These are phyloP conservation scores for Conus canariensis DNA, from an alignment of 2,888 invertebrate species.

Conservation along the genomic window DNA sequence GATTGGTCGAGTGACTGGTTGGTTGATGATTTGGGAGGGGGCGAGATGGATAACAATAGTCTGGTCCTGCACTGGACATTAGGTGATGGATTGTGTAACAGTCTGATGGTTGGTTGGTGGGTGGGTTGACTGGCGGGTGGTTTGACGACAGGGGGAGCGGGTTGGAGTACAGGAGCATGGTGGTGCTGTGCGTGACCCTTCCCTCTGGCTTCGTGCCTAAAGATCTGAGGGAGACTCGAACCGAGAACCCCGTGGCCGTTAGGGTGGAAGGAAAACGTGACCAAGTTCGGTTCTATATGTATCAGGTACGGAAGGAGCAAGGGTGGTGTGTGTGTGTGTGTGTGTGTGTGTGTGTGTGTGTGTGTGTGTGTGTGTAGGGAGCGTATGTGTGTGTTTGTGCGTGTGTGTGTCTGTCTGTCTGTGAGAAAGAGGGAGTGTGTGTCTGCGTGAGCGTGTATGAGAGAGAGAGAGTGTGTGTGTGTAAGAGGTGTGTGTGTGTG, in stretches of 20 bases:
- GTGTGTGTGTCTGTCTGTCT: neutral
- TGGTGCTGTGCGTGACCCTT: constrained; percentile 6
- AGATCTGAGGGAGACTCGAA: neutral
- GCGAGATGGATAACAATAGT: too few relatives aligned
- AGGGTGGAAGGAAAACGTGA: neutral
- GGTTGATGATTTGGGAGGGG: neutral
- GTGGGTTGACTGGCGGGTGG: too few relatives aligned
- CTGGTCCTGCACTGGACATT: too few relatives aligned
- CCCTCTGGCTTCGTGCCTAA: constrained; percentile 18
- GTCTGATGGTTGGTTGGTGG: too few relatives aligned
- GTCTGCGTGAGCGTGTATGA: neutral
- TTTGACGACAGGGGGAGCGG: neutral
- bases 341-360: constrained; percentile 28
- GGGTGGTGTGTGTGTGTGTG: constrained; percentile 23
- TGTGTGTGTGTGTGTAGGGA: constrained; percentile 20
- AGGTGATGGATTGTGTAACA: too few relatives aligned
- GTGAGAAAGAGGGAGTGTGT: too few relatives aligned
- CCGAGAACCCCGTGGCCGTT: neutral
- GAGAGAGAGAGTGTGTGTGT: neutral
- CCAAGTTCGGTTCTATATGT: constrained; percentile 24
- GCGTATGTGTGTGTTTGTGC: constrained; percentile 10
- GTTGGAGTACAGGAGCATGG: constrained; percentile 27
- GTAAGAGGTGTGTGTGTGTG: neutral
- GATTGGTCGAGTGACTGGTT: too few relatives aligned
- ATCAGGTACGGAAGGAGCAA: neutral